Evolutionary conservation across 1,140 invertebrate species (phyloP).

Genomic region (Atta cephalotes): DNA sequence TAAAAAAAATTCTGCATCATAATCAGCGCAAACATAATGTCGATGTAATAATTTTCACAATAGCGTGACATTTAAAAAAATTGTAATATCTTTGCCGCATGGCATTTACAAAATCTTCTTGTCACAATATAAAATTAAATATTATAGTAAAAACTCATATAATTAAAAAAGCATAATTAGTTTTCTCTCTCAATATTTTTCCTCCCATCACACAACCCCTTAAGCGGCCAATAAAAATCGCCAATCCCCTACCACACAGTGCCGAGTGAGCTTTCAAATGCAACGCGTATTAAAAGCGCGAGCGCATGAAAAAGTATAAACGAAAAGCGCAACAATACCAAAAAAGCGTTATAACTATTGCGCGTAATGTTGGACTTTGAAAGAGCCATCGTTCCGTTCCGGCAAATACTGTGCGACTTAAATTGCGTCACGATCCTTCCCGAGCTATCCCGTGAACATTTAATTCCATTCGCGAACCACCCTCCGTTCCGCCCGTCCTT

Average conservation of each 20-base stretch:
- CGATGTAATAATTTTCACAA: constrained; percentile 8
- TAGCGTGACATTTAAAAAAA: background rate
- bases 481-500: background rate
- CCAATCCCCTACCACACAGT: constrained; percentile 25
- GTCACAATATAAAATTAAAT: constrained; percentile 54
- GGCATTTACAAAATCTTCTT: constrained; percentile 21
- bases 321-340: constrained; percentile 71
- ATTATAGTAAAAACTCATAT: constrained; percentile 43
- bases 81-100: constrained; percentile 24
- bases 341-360: constrained; percentile 65
- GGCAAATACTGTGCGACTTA: constrained; percentile 71
- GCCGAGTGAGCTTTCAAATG: constrained; percentile 54
- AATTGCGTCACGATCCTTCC: constrained; percentile 71
- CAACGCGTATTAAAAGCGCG: constrained; percentile 58
- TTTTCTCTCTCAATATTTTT: constrained; percentile 59
- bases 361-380: constrained; percentile 67
- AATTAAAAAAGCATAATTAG: constrained; percentile 61
- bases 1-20: background rate
- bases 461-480: constrained; percentile 51
- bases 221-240: constrained; percentile 56
- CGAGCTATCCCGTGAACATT: constrained; percentile 69
- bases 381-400: constrained; percentile 72
- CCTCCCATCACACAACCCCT: constrained; percentile 42
- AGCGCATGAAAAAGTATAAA: constrained; percentile 67
- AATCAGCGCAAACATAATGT: background rate